A percentile compares a stretch with the other conserved stretches of the same genome.
phyloP scores from a whole-genome alignment of 1,140 invertebrate species.

The Tribolium madens region DNA sequence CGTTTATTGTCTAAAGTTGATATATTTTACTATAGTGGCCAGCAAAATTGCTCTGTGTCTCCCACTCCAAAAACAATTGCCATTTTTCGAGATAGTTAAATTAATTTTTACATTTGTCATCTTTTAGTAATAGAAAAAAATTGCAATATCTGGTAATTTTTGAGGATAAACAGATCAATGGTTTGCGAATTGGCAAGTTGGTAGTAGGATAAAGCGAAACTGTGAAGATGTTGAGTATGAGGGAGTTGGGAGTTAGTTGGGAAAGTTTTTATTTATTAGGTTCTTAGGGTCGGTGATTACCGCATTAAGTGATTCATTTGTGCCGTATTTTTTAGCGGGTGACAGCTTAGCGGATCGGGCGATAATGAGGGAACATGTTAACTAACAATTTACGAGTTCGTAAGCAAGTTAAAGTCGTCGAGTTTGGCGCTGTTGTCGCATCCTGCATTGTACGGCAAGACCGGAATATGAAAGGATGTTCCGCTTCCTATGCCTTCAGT shows the following conservation, averaged over 20 bases:
- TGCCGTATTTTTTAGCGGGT: slow-evolving; percentile 36
- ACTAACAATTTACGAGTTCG: slow-evolving; percentile 47
- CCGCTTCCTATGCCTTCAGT: slow-evolving; percentile 51
- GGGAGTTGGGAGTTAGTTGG: slow-evolving; percentile 3
- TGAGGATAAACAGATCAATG: slow-evolving; percentile 15
- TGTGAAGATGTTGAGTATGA: slow-evolving; percentile 24
- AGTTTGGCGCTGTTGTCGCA: slow-evolving; percentile 47
- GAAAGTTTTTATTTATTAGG: slow-evolving; percentile 38
- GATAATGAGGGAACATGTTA: slow-evolving; percentile 42
- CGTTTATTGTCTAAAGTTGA: too few relatives aligned
- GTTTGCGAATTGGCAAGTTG: slow-evolving; percentile 8
- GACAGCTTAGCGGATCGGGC: slow-evolving; percentile 30
- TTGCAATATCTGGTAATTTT: not conserved
- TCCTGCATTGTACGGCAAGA: slow-evolving; percentile 48
- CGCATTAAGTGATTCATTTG: slow-evolving; percentile 42
- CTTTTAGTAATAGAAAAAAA: too few relatives aligned
- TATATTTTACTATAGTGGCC: too few relatives aligned
- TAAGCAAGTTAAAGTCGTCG: slow-evolving; percentile 46
- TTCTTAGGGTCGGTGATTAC: slow-evolving; percentile 37
- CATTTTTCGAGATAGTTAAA: too few relatives aligned
- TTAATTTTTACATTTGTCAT: too few relatives aligned
- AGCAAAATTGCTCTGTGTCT: too few relatives aligned
- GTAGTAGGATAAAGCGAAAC: slow-evolving; percentile 22
- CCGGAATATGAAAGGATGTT: slow-evolving; percentile 52
- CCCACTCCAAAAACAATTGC: too few relatives aligned